A percentile compares a stretch with the other conserved stretches of the same genome.
Evolutionary conservation across 2,113 vertebrate species (phyloP).

Genomic region (Oenanthe melanoleuca): DNA sequence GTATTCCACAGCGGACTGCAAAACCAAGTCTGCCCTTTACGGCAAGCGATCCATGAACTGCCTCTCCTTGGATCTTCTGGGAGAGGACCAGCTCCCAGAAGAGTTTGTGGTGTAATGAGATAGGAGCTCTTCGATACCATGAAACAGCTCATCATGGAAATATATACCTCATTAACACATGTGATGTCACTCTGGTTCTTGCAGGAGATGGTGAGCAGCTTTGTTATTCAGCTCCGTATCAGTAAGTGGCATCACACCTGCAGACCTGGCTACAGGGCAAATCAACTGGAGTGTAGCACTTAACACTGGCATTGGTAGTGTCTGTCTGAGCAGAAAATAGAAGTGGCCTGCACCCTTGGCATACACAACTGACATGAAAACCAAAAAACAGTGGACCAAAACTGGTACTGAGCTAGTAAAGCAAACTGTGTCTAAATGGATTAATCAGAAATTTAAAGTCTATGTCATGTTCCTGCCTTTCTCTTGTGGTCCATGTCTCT

Average conservation of each 20-base stretch:
- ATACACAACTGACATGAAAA: background rate
- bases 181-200: conserved; percentile 36
- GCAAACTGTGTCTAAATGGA: background rate
- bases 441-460: background rate
- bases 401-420: background rate
- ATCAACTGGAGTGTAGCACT: conserved; percentile 23
- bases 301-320: background rate
- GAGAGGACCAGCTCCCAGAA: conserved; percentile 78
- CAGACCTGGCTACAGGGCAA: conserved; percentile 18
- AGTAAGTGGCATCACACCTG: background rate
- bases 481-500: background rate
- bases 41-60: conserved; percentile 81
- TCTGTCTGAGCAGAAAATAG: background rate
- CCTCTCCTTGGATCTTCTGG: conserved; percentile 81
- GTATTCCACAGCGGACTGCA: conserved; percentile 71
- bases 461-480: background rate
- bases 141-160: conserved; percentile 14
- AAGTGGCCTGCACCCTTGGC: background rate
- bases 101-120: conserved; percentile 81
- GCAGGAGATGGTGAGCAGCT: background rate
- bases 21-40: conserved; percentile 78
- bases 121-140: conserved; percentile 3
- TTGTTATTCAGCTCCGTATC: background rate
- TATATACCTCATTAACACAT: conserved; percentile 54
- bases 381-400: background rate